These are phyloP conservation scores for Rhopilema esculentum DNA, from an alignment of 30 jellyfish, hydroid and myxozoan genomes.

Conservation along the genomic window DNA sequence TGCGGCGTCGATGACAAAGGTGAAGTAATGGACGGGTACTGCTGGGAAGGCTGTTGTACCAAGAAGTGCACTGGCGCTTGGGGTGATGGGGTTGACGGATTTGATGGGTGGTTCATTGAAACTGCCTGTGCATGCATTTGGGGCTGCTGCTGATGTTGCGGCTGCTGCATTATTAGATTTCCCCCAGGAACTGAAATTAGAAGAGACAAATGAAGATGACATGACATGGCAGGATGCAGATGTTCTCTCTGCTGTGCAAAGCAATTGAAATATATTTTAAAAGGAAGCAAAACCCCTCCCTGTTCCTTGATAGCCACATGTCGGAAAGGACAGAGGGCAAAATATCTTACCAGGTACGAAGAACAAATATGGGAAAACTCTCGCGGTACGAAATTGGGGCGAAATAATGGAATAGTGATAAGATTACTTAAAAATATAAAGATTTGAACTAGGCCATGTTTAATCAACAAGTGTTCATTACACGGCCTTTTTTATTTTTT, in stretches of 20 bases:
- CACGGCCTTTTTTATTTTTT: no score
- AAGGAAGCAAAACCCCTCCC: no score
- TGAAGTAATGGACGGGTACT: slow-evolving; percentile 57
- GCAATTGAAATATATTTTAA: no score
- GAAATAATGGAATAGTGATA: no score
- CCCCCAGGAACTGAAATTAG: slow-evolving; percentile 8
- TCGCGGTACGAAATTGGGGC: no score
- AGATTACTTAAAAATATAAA: no score
- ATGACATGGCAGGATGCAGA: neutral
- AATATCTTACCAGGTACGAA: no score
- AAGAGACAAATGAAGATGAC: neutral
- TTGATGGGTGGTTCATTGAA: slow-evolving; percentile 32
- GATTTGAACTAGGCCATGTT: no score
- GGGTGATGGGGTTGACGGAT: slow-evolving; percentile 32
- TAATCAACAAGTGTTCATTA: no score
- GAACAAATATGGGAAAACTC: no score
- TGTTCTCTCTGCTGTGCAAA: no score
- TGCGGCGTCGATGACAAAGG: slow-evolving; percentile 62
- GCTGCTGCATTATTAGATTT: slow-evolving; percentile 39
- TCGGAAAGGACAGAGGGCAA: neutral
- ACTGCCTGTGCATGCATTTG: slow-evolving; percentile 13
- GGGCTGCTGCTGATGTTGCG: slow-evolving; percentile 45
- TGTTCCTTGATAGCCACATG: neutral
- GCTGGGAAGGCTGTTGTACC: slow-evolving; percentile 49
- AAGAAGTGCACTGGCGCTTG: slow-evolving; percentile 44